phyloP scores from a whole-genome alignment of 2,888 invertebrate species.

The Pelosia muscerda region DNA sequence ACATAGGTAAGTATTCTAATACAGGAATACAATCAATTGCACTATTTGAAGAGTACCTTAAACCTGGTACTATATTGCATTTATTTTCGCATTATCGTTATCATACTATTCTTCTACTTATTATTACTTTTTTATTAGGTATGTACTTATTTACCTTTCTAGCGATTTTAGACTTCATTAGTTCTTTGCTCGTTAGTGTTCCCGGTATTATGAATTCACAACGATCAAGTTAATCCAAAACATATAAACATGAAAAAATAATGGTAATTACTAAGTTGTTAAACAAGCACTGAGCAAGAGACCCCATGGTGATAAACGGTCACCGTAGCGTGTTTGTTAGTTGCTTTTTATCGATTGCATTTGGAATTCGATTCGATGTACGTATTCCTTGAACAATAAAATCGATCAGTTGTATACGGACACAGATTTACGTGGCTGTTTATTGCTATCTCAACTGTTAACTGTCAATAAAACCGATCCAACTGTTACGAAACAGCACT shows the following conservation, averaged over 20 bases:
- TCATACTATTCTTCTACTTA: background rate
- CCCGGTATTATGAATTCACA: too few species aligned
- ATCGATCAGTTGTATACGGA: constrained; percentile 1
- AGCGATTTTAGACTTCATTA: too few species aligned
- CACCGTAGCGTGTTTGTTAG: background rate
- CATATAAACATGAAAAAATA: background rate
- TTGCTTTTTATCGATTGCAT: background rate
- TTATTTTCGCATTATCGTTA: background rate
- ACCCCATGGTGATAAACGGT: background rate
- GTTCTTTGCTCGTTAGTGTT: too few species aligned
- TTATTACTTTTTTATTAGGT: too few species aligned
- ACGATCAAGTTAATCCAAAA: background rate
- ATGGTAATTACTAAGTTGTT: background rate
- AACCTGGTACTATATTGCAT: background rate
- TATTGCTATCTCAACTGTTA: background rate
- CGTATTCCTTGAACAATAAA: background rate
- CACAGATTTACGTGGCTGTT: background rate
- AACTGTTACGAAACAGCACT: background rate
- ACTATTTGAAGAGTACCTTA: background rate
- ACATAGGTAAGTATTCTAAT: background rate
- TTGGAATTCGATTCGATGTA: background rate
- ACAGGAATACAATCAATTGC: background rate
- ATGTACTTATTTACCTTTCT: too few species aligned
- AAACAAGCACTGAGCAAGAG: background rate
- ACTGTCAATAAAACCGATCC: background rate